These are phyloP conservation scores for Sciurus vulgaris DNA, from an alignment of 2,797 vertebrate genomes.

Conservation along the genomic window DNA sequence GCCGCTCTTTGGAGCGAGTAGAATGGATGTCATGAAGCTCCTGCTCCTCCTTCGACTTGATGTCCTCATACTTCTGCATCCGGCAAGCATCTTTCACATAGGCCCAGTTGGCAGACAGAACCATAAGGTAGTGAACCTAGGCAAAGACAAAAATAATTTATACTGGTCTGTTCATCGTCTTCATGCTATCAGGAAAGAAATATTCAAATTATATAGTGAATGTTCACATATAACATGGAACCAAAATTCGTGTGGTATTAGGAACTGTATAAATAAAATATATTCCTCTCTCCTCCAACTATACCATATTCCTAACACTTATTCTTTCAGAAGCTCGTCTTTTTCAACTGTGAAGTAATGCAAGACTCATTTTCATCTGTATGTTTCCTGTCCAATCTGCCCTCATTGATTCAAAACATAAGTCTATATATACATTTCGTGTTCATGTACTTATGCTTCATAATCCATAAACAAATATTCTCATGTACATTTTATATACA, in stretches of 20 bases:
- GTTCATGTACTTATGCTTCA: background rate
- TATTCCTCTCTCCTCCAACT: background rate
- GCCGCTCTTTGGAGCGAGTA: conserved; percentile 99
- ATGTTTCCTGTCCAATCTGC: background rate
- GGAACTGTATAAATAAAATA: background rate
- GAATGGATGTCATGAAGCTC: conserved; percentile 99
- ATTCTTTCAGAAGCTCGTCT: background rate
- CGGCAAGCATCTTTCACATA: conserved; percentile 99
- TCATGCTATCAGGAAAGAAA: background rate
- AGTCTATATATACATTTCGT: background rate
- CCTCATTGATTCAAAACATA: background rate
- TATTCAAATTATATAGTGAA: background rate
- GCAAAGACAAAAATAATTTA: conserved; percentile 70
- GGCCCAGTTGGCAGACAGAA: conserved; percentile 98
- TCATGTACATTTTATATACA: background rate
- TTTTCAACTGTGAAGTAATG: background rate
- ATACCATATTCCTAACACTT: background rate
- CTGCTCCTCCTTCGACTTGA: conserved; percentile 99
- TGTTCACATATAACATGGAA: background rate
- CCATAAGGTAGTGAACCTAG: conserved; percentile 99
- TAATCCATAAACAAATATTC: background rate
- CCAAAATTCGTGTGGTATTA: background rate
- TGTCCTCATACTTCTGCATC: conserved; percentile 99
- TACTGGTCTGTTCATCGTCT: background rate
- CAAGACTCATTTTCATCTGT: background rate